These are phyloP conservation scores for Chelmon rostratus DNA, from an alignment of 2,797 vertebrate species.

Conservation along the genomic window DNA sequence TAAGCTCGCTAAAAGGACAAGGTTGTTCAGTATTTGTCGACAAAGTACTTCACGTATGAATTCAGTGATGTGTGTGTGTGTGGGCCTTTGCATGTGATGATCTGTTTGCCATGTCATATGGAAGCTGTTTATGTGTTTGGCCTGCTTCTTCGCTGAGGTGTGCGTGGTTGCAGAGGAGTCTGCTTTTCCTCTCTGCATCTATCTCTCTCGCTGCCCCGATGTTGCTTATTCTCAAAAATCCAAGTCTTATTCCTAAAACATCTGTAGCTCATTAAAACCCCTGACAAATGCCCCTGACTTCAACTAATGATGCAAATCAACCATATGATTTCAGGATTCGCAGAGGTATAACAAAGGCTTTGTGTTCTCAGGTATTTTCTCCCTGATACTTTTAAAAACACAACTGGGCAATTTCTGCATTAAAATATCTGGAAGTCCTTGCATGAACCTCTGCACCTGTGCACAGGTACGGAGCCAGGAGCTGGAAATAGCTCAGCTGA, in stretches of 20 bases:
- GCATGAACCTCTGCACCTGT: conserved; percentile 57
- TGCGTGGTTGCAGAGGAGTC: conserved; percentile 61
- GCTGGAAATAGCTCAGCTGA: conserved; percentile 37
- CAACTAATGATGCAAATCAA: conserved; percentile 76
- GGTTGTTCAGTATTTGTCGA: conserved; percentile 24
- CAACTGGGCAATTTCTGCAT: conserved; percentile 11
- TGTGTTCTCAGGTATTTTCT: conserved; percentile 46
- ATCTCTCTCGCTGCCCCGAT: conserved; percentile 41
- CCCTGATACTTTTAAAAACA: conserved; percentile 29
- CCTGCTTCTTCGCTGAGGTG: conserved; percentile 62
- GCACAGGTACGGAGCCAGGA: conserved; percentile 50
- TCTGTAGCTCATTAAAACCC: conserved; percentile 81
- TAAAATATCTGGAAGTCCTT: conserved; percentile 40
- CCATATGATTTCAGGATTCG: conserved; percentile 61
- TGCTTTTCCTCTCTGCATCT: conserved; percentile 62
- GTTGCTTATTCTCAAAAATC: conserved; percentile 55
- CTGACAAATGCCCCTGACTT: conserved; percentile 54
- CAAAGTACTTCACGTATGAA: conserved; percentile 55
- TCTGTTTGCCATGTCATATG: conserved; percentile 77
- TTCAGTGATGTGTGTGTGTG: conserved; percentile 27
- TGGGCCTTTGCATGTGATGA: conserved; percentile 54
- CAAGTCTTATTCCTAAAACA: conserved; percentile 66
- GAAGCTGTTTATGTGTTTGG: conserved; percentile 79
- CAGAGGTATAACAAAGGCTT: conserved; percentile 47
- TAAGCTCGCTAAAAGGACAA: conserved; percentile 32